Evolutionary conservation across 1,140 invertebrate genomes (phyloP).

Genomic region (Tribolium madens): DNA sequence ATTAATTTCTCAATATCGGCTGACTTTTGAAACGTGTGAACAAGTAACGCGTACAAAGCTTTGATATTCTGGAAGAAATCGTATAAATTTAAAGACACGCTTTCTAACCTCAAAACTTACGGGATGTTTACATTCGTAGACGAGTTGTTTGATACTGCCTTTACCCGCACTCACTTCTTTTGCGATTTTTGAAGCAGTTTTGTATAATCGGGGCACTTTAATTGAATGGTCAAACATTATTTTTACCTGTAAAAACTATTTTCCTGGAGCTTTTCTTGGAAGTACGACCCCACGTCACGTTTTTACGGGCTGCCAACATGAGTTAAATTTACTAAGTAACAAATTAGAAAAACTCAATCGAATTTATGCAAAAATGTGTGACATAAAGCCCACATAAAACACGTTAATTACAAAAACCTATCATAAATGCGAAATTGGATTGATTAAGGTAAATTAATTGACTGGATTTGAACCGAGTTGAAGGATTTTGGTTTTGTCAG

Average conservation of each 20-base stretch:
- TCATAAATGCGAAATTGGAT: too few species aligned
- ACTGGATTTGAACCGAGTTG: conserved; percentile 12
- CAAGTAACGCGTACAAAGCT: conserved; percentile 79
- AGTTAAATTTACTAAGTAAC: background rate
- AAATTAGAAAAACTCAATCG: too few species aligned
- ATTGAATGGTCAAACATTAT: conserved; percentile 76
- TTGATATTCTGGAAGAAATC: conserved; percentile 73
- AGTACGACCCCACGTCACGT: conserved; percentile 46
- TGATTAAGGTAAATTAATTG: background rate
- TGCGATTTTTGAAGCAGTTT: conserved; percentile 76
- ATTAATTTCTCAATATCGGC: conserved; percentile 75
- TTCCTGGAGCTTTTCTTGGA: conserved; percentile 44
- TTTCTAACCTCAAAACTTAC: conserved; percentile 55
- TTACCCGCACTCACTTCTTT: conserved; percentile 75
- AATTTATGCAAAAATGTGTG: too few species aligned
- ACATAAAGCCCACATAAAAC: too few species aligned
- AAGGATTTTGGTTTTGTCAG: background rate
- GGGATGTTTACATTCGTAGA: conserved; percentile 75
- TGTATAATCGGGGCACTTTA: conserved; percentile 83
- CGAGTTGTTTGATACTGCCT: conserved; percentile 78
- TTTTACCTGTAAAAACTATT: conserved; percentile 47
- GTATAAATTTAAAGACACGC: background rate
- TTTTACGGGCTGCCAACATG: conserved; percentile 13
- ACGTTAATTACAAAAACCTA: too few species aligned
- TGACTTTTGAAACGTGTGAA: conserved; percentile 77